phyloP scores from a whole-genome alignment of 2,113 vertebrate species.

The Thamnophis sirtalis region DNA sequence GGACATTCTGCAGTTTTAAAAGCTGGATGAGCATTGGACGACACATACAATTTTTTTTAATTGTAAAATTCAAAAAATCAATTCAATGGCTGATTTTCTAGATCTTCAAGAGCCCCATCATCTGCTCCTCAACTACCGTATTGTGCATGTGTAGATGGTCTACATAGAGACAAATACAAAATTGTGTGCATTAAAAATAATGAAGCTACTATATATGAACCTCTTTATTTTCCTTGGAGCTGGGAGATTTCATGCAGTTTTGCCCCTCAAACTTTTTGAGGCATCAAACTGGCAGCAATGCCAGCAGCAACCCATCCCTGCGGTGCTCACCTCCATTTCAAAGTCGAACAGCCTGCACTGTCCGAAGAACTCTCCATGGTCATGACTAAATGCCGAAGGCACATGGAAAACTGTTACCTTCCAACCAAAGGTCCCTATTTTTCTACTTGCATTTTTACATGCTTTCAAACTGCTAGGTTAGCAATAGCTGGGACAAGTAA shows the following conservation, averaged over 20 bases:
- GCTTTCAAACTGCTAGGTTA: no score
- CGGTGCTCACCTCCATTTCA: no score
- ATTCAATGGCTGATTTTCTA: not conserved
- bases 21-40: not conserved
- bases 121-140: not conserved
- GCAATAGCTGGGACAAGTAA: no score
- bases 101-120: not conserved
- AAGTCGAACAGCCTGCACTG: no score
- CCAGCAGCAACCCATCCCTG: no score
- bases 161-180: not conserved
- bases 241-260: not conserved
- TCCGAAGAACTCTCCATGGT: no score
- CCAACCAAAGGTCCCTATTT: no score
- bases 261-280: not conserved
- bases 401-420: no score
- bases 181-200: not conserved
- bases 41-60: not conserved
- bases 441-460: no score
- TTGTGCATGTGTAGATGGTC: not conserved
- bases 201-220: not conserved
- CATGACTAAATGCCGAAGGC: no score
- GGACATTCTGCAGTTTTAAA: not conserved
- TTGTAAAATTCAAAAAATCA: not conserved
- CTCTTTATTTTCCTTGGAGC: not conserved
- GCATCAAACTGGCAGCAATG: no score